Conservation (phyloP, 1,140 invertebrate genomes). For the Bombus balteatus region DNA sequence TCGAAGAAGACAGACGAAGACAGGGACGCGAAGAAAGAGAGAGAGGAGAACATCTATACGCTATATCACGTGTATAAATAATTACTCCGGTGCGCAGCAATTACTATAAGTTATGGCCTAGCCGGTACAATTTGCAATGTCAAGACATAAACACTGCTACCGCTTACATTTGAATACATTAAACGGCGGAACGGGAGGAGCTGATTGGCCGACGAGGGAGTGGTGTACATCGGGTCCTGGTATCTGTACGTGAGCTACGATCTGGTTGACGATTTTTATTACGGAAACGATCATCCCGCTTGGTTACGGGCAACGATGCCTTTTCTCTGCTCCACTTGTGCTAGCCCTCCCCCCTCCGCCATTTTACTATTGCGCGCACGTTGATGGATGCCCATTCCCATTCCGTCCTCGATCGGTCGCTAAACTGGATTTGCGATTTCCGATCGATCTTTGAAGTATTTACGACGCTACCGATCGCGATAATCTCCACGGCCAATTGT, state of each 20-base stretch:
- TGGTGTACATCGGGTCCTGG: slow-evolving; percentile 55
- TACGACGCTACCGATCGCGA: slow-evolving; percentile 55
- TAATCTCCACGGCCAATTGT: slow-evolving; percentile 52
- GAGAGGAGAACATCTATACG: slow-evolving; percentile 35
- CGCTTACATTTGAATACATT: slow-evolving; percentile 84
- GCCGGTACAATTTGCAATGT: slow-evolving; percentile 83
- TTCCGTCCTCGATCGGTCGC: slow-evolving; percentile 56
- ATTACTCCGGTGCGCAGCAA: slow-evolving; percentile 82
- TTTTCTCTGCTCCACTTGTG: slow-evolving; percentile 30
- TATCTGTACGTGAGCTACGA: slow-evolving; percentile 80
- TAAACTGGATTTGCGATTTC: slow-evolving; percentile 69
- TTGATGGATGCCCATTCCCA: slow-evolving; percentile 58
- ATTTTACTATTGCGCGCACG: slow-evolving; percentile 27
- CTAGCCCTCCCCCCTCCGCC: background rate
- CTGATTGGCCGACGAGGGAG: slow-evolving; percentile 75
- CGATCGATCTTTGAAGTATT: slow-evolving; percentile 68
- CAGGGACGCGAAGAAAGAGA: background rate
- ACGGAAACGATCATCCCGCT: slow-evolving; percentile 66
- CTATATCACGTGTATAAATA: slow-evolving; percentile 82
- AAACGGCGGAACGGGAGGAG: slow-evolving; percentile 69
- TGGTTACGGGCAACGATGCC: slow-evolving; percentile 45
- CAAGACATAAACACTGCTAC: slow-evolving; percentile 84
- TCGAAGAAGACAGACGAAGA: background rate
- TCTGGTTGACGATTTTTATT: slow-evolving; percentile 82
- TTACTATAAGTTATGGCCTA: slow-evolving; percentile 83